Conservation (phyloP, 92 coral and sea anemone species). For the Ricordea florida region DNA sequence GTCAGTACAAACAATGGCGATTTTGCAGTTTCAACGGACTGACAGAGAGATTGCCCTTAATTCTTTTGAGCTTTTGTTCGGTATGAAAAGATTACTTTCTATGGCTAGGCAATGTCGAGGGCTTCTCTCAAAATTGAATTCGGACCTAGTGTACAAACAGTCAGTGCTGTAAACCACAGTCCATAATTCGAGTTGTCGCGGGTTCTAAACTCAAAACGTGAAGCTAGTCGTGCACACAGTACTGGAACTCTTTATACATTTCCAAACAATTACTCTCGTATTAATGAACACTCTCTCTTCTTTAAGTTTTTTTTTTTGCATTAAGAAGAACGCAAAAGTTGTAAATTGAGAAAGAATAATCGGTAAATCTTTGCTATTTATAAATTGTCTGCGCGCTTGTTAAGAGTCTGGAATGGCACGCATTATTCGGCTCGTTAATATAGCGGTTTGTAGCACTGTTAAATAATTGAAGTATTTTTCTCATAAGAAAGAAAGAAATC, state of each 20-base stretch:
- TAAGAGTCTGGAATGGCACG: conserved; percentile 9
- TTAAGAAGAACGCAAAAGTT: background rate
- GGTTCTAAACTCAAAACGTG: background rate
- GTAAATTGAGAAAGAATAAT: conserved; percentile 15
- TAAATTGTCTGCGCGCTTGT: conserved; percentile 28
- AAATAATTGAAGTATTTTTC: conserved; percentile 11
- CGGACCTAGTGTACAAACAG: too few species aligned
- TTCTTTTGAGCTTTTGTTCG: too few species aligned
- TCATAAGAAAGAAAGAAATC: background rate
- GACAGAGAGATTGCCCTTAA: too few species aligned
- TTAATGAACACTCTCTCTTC: background rate
- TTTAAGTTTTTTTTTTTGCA: background rate
- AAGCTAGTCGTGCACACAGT: background rate
- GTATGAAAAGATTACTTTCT: too few species aligned
- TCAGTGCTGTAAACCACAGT: too few species aligned
- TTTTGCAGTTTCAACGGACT: too few species aligned
- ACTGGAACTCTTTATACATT: background rate
- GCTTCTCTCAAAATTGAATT: too few species aligned
- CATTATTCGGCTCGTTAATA: conserved; percentile 25
- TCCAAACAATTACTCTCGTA: background rate
- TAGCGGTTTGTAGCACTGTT: conserved; percentile 2
- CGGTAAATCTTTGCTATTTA: conserved; percentile 8
- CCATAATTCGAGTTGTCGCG: too few species aligned
- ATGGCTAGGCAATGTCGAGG: too few species aligned
- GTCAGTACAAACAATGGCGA: too few species aligned